phyloP scores from a whole-genome alignment of 2,888 invertebrate species.

The Apodemia duryi region DNA sequence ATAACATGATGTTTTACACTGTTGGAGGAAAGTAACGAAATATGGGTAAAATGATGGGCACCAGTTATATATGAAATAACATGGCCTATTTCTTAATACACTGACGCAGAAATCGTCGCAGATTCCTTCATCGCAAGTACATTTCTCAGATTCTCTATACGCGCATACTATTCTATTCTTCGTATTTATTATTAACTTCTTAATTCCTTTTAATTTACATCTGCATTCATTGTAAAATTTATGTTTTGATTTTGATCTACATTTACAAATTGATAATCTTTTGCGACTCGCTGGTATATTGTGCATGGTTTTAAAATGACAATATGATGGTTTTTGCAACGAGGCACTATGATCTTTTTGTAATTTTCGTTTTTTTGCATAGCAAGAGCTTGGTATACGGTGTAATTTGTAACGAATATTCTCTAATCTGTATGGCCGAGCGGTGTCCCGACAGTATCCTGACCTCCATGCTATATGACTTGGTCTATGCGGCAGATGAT shows the following conservation, averaged over 20 bases:
- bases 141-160: background rate
- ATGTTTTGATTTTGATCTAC: background rate
- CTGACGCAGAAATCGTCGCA: background rate
- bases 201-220: background rate
- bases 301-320: background rate
- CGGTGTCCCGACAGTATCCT: background rate
- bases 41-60: slow-evolving; percentile 25
- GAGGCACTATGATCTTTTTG: background rate
- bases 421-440: background rate
- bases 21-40: slow-evolving; percentile 33
- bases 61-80: background rate
- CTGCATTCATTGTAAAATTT: background rate
- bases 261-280: background rate
- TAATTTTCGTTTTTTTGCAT: background rate
- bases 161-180: background rate
- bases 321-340: background rate
- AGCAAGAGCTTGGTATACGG: slow-evolving; percentile 1
- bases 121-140: background rate
- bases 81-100: background rate
- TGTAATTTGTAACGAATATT: background rate
- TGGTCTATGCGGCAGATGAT: background rate
- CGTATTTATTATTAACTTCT: background rate
- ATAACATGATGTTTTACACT: slow-evolving; percentile 27
- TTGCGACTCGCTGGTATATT: slow-evolving; percentile 27
- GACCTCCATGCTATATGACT: background rate